Conservation (phyloP, 2,797 vertebrate genomes). For the Sebastes steindachneri region DNA sequence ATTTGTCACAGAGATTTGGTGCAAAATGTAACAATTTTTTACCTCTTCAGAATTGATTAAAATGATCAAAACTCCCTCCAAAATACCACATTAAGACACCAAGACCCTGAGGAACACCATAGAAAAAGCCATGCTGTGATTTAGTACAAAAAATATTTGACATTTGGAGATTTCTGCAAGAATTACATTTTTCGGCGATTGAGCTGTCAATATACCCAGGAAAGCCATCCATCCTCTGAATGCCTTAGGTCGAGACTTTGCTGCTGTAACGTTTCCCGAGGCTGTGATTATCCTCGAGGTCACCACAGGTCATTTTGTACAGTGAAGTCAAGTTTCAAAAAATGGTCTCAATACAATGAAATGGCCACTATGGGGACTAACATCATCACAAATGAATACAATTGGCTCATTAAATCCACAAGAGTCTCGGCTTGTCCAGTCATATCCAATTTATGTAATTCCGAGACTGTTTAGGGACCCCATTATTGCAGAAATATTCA, state of each 20-base stretch:
- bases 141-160: fast-evolving
- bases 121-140: neutral
- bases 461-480: neutral
- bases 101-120: neutral
- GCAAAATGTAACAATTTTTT: fast-evolving
- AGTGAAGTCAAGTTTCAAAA: too few species aligned
- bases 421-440: neutral
- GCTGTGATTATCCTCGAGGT: too few species aligned
- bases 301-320: too few species aligned
- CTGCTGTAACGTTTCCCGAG: too few species aligned
- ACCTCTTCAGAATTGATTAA: neutral
- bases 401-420: too few species aligned
- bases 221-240: neutral
- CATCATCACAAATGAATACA: too few species aligned
- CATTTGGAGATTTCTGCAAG: neutral
- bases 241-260: neutral
- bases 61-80: neutral
- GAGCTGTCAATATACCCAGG: neutral
- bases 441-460: neutral
- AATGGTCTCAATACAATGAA: too few species aligned
- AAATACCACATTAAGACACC: neutral
- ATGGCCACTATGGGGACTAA: too few species aligned
- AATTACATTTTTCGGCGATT: too few species aligned
- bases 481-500: neutral
- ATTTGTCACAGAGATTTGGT: neutral